Conservation (phyloP, 1,140 invertebrate species). For the Cotesia vestalis region DNA sequence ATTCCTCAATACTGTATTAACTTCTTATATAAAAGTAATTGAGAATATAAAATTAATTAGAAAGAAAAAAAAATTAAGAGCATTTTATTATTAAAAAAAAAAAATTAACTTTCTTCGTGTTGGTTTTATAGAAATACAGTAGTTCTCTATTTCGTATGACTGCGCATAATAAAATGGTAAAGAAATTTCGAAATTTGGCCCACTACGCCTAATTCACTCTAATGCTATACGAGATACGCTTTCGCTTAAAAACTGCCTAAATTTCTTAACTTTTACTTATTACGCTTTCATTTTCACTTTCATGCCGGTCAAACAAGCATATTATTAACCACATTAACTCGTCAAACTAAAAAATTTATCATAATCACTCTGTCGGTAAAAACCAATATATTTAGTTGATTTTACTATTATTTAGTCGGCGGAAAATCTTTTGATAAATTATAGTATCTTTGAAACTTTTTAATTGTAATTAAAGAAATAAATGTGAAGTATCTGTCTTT, state of each 20-base stretch:
- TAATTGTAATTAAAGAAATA: no score
- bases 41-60: no score
- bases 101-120: background rate
- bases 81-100: background rate
- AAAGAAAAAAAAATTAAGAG: background rate
- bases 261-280: constrained; percentile 22
- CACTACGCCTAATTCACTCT: constrained; percentile 27
- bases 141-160: background rate
- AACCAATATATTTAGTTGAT: background rate
- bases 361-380: background rate
- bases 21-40: no score
- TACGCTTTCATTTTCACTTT: constrained; percentile 32
- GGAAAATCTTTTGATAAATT: background rate
- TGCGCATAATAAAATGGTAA: background rate
- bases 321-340: background rate
- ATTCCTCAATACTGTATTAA: background rate
- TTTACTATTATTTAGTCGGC: background rate
- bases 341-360: background rate
- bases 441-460: no score
- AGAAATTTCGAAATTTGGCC: constrained; percentile 25
- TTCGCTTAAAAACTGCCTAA: constrained; percentile 14
- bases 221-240: constrained; percentile 24
- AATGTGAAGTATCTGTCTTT: no score
- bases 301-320: background rate
- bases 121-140: background rate